phyloP scores from a whole-genome alignment of 2,888 invertebrate genomes.

The Drosophila neoperkinsi region DNA sequence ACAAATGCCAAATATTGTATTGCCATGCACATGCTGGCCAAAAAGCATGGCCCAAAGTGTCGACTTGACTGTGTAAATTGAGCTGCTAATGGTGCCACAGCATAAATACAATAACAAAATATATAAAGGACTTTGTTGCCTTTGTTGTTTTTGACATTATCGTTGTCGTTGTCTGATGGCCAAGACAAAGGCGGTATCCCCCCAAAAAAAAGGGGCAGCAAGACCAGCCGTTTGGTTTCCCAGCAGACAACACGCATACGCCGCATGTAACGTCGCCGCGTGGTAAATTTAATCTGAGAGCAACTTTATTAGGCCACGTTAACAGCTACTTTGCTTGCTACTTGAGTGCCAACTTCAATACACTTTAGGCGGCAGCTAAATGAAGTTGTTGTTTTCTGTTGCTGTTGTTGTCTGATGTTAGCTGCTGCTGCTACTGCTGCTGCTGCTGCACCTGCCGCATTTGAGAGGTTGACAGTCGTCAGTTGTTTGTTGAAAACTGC shows the following conservation, averaged over 20 bases:
- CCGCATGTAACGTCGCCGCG: slow-evolving; percentile 34
- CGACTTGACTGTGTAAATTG: slow-evolving; percentile 68
- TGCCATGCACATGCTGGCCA: slow-evolving; percentile 41
- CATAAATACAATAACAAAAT: slow-evolving; percentile 48
- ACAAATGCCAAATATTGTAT: slow-evolving; percentile 72
- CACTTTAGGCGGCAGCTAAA: slow-evolving; percentile 61
- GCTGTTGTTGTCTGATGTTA: not conserved
- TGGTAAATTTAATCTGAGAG: slow-evolving; percentile 57
- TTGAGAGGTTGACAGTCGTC: slow-evolving; percentile 62
- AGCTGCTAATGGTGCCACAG: slow-evolving; percentile 71
- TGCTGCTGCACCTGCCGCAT: slow-evolving; percentile 43
- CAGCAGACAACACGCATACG: slow-evolving; percentile 57
- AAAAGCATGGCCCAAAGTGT: slow-evolving; percentile 47
- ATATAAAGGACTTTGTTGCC: slow-evolving; percentile 21
- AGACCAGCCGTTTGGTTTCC: slow-evolving; percentile 46
- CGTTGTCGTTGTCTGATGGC: slow-evolving; percentile 35
- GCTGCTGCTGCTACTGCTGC: slow-evolving; percentile 1
- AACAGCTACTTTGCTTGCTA: slow-evolving; percentile 74
- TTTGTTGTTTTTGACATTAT: slow-evolving; percentile 46
- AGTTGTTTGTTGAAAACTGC: slow-evolving; percentile 72
- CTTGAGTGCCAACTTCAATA: slow-evolving; percentile 77
- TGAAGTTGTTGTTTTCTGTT: slow-evolving; percentile 47
- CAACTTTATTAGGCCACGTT: slow-evolving; percentile 80
- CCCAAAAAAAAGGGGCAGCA: not conserved
- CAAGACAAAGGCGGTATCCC: slow-evolving; percentile 39